Evolutionary conservation across 2,797 vertebrate species (phyloP), one percentile per base, ranked within the genome.

Genomic region (Leuciscus waleckii): DNA sequence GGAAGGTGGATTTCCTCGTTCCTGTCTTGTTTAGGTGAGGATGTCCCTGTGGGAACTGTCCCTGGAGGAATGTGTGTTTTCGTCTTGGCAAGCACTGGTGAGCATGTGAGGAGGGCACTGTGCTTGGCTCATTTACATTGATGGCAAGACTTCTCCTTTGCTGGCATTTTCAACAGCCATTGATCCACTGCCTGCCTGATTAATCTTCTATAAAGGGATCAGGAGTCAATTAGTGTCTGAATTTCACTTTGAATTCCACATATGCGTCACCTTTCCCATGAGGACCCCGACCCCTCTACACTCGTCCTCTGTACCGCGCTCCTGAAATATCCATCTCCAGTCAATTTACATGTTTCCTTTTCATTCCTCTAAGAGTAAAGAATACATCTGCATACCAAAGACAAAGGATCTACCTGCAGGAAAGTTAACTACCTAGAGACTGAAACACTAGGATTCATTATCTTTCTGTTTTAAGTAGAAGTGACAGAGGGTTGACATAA

Each of bases 141-240:
- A 87, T n/a, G 81, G 39, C 83, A 78, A 78, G 80, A 71, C 84
- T 82, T 85, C 83, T 82, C 82, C 69, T 86, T 87, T 85, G 32
- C 79, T 84, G 85, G 54, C 84, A 69, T 90, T 87, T 90, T 89
- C 82, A 88, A 68, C 83, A 82, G 67, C 80, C 85, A 91, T 90
- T 88, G 88, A 92, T 91, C 88, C 80, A 84, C 77, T 79, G 85
- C 43, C 79, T 89, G 90, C 74, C 85, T 89, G 74, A 89, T 90
- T 91, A 88, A 90, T 89, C 78, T 86, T 77, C 85, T 82, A 81
- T 88, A 90, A 90, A 82, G 19, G 74, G 88, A 90, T 90, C 88
- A 87, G 90, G 77, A 87, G 88, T 90, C 87, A 88, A 86, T 86
- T 88, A 89, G 75, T 87, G 88, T 84, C 84, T 75, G 83, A 87